phyloP scores from a whole-genome alignment of 2,113 vertebrate genomes.

The Alligator mississippiensis region DNA sequence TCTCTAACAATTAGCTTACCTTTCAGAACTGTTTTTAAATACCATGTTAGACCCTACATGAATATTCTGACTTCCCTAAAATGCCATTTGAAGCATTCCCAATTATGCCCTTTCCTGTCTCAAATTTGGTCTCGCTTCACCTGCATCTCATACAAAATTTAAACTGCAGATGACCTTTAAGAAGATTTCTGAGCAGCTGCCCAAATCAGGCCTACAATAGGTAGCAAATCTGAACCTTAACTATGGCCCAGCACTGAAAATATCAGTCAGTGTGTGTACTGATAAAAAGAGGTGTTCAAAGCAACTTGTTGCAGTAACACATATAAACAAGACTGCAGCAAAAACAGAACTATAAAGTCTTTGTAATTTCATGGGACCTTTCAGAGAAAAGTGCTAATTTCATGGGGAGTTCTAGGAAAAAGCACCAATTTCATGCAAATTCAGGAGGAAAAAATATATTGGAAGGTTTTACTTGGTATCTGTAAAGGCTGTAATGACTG shows the following conservation, averaged over 20 bases:
- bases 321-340: slow-evolving; percentile 14
- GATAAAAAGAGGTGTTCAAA: background rate
- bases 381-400: slow-evolving; percentile 44
- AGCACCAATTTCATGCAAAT: slow-evolving; percentile 55
- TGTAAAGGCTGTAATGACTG: slow-evolving; percentile 48
- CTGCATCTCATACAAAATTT: background rate
- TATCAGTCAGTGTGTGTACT: background rate
- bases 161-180: slow-evolving; percentile 28
- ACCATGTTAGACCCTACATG: background rate
- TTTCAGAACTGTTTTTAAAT: background rate
- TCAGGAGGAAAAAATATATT: slow-evolving; percentile 1
- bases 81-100: background rate
- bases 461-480: slow-evolving; percentile 33
- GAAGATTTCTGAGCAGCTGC: slow-evolving; percentile 17
- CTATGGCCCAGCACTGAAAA: background rate
- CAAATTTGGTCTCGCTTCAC: background rate
- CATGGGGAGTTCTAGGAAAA: slow-evolving; percentile 17
- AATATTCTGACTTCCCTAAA: background rate
- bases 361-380: slow-evolving; percentile 28
- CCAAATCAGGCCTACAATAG: background rate
- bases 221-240: background rate
- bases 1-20: background rate
- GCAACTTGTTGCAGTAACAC: slow-evolving; percentile 1
- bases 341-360: background rate
- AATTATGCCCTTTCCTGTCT: slow-evolving; percentile 3